Evolutionary conservation across 2,797 vertebrate genomes (phyloP), one percentile per base, ranked within the genome.

Genomic region (Takifugu rubripes): DNA sequence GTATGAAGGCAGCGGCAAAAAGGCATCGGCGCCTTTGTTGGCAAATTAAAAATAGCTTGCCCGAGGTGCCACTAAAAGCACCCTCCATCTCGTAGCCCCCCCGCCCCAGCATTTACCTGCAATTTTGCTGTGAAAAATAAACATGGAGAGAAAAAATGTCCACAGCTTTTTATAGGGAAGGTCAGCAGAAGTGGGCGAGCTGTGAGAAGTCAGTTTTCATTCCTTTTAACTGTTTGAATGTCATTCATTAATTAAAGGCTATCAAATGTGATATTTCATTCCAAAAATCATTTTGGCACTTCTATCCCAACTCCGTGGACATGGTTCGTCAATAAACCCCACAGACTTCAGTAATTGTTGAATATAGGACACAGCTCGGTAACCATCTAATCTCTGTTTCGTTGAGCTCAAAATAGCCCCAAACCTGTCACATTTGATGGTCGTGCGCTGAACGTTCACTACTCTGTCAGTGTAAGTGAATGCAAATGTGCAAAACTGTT

Each of bases 11-110:
- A 46, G 11, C 40, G 33, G 49, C 21, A 57, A 49, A 59, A 46
- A 62, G 63, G 54, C 68, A 44, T 45, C 14, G 52, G 5, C 14
- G 64, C 74, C 78, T 86, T 84, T 84, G 80, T 84, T 79, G 60
- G 65, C 65, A 81, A 84, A 85, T 84, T 84, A 84, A 82, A 87
- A 87, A 87, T 84, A 84, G 70, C 74, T 73, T 59, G 67, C 79
- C 83, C 75, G 29, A 72, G 75, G 87, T 86, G 83, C 85, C 81
- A 75, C 71, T 45, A 73, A 74, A 70, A 83, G 64, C 66, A 29
- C 52, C 64, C 56, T 68, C 54, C 57, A 27, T 66, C 72, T 75
- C 52, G 63, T 48, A 21, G 31, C 49, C 54, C 70, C 75, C 43
- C 58, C 49, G 53, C 70, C 75, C 43, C 58, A 77, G 70, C 59